phyloP scores from a whole-genome alignment of 2,888 invertebrate species.

The Selenia dentaria region DNA sequence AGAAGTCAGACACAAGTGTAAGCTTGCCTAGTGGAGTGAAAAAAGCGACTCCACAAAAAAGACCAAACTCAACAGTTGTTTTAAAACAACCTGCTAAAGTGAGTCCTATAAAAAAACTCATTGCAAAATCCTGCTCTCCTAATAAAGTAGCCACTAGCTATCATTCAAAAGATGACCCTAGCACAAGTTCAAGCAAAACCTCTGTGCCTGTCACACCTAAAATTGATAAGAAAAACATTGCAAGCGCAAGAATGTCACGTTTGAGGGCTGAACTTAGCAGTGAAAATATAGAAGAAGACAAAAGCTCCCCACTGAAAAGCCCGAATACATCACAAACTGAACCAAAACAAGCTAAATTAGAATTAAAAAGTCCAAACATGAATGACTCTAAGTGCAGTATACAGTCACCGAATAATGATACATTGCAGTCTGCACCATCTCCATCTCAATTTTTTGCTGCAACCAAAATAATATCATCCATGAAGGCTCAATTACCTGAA shows the following conservation, averaged over 20 bases:
- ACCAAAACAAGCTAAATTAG: slow-evolving; percentile 29
- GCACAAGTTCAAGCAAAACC: slow-evolving; percentile 9
- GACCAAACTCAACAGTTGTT: background rate
- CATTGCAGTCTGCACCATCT: slow-evolving; percentile 61
- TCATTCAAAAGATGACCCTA: background rate
- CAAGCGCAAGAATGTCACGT: slow-evolving; percentile 42
- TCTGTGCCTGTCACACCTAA: slow-evolving; percentile 42
- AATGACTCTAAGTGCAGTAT: slow-evolving; percentile 33
- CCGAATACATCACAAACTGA: slow-evolving; percentile 48
- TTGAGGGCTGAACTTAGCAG: slow-evolving; percentile 52
- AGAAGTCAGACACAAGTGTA: slow-evolving; percentile 25
- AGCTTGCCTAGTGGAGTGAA: background rate
- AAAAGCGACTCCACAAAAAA: background rate
- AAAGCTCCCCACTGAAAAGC: slow-evolving; percentile 37
- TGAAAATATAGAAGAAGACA: slow-evolving; percentile 50
- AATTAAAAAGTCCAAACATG: slow-evolving; percentile 38
- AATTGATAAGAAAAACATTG: slow-evolving; percentile 53
- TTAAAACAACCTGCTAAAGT: background rate
- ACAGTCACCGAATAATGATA: slow-evolving; percentile 64
- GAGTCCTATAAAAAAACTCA: background rate
- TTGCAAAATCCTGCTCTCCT: background rate
- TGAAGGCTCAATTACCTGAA: slow-evolving; percentile 77
- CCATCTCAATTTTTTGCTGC: slow-evolving; percentile 77
- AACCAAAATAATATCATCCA: slow-evolving; percentile 74
- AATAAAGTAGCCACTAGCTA: background rate